Base-by-base conservation (phyloP, 1,140 invertebrate genomes). In the Drosophila ogumai region DNA sequence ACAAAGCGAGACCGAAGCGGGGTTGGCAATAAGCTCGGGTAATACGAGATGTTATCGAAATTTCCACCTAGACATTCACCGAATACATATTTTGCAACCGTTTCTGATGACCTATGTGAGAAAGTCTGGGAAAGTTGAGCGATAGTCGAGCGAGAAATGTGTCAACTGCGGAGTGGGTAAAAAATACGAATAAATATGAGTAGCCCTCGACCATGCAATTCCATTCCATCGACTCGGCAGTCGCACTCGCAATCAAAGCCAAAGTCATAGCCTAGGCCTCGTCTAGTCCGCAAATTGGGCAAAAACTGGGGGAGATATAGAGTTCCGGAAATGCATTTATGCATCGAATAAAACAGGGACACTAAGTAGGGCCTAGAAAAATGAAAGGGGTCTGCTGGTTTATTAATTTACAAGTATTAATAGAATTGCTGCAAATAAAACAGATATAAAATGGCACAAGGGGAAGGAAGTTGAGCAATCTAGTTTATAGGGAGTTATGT, bases 251-350 rank as follows among this genome's bases (percentile, higher is more conserved):
- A 76, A 77, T 76, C 73, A 76, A 77, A 77, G 73, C 75, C 75
- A 77, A 77, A 77, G 75, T 77, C 75, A 77, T 68, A 77, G 63
- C 72, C 75, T 77, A 77, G 75, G 73, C 56, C 75, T 77, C 59
- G 61, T 75, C 52, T 76, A 76, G 64, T 76, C 50, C 17, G 19
- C 38, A 17, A 55, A 38, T 55, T 25, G 34, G 52, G 52, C 25
- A 61, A 67, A 67, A 66, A 54, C 36, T 41, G 32, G 52, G 55
- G 46, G 59, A 55, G 59, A 56, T 75, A 34, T 38, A 57, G 47
- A 44, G 38, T 15, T 52, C 66, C 66, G 66, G 66, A 69, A 69
- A 66, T 66, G 66, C 66, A 74, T 74, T 72, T 72, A 41, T 72
- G 64, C 50, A 49, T 50, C 36, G 12, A 17, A 44, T 52, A 50